Base-by-base conservation (phyloP, 92 coral and sea anemone species). In the Chrysogorgia sp. region DNA sequence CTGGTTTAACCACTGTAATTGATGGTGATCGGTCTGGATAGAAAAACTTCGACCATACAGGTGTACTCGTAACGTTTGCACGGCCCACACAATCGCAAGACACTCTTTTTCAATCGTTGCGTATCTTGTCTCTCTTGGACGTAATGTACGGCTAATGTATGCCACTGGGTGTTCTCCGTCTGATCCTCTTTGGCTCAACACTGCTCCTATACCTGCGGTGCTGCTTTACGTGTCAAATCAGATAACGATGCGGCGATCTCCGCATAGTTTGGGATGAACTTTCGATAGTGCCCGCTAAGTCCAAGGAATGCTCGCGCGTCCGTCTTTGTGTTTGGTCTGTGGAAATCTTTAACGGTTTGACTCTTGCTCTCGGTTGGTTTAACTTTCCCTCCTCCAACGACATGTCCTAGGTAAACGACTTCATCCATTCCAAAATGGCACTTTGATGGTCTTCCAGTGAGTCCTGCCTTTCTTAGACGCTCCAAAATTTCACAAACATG, bases 251-350 rank as follows among this genome's bases (percentile, higher is more conserved):
- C 92, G 0, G 88, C 74, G 13, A 85, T 58, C 22, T 76, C 83
- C 34, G 88, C 90, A 56, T 70, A 86, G 64, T 79, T 67, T 1
- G 86, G 90, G 29, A 88, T 57, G 67, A 75, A 83, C 60, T 74
- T 75, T 10, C 77, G 21, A 43, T 85, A 80, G 37, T 74, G 65
- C 8, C 86, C 86, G 14, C 47, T 45, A 20, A 83, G 74, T 2
- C 74, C 76, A 24, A 83, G 2, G 20, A 83, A 83, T 12, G 77
- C 35, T 43, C 71, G 40, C 41, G 76, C 77, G 7, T 75, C 82
- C 40, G 77, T 83, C 77, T 75, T 75, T 5, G 76, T 75, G 35
- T 10, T 55, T 30, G 91, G 88, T 50, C 57, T 26, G 24, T 70
- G 20, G 3, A 74, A 68, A 23, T 71, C 35, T 30, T 40, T 55